Base-by-base conservation (phyloP, 1,140 invertebrate genomes). In the Drosophila lacteicornis region DNA sequence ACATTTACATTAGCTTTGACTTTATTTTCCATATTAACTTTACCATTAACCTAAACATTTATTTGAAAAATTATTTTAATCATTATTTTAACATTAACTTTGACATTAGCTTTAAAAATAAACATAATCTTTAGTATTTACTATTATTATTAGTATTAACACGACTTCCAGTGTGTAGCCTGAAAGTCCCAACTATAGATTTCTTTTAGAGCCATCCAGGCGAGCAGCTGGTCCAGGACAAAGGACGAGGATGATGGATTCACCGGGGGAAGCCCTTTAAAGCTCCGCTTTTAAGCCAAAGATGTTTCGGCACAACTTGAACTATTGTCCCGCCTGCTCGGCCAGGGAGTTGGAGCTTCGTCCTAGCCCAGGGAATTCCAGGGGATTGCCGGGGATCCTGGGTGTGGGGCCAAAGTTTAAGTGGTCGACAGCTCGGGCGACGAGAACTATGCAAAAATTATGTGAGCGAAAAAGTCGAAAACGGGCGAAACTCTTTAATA, bases 361-460 rank as follows among this genome's bases (percentile, higher is more conserved):
- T 38, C 51, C 51, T 13, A 19, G 4, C 13, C 38, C 38, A 40
- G 38, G 4, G 4, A 15, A 4, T 3, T 33, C 4, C 11, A 27
- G 6, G 5, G 30, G 30, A 43, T 19, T 49, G 22, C 33, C 17
- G 13, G 15, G 49, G 7, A 7, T 11, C 13, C 13, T 13, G 42
- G 12, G 30, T 3, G 15, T 2, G 11, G 25, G 38, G 19, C 38
- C 17, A 51, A 36, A 38, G 60, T 45, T 67, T 30, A 74, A 61
- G 60, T 63, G 49, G 66, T 50, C 76, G 75, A 53, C 75, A 79
- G 75, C 78, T 81, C 43, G 62, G 75, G 82, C 83, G 80, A 66
- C 53, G 62, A 62, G 75, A 87, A 87, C 79, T 87, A 87, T 87
- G 73, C 84, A 80, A 88, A 87, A 87, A 83, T 88, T 75, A 78